phyloP scores from a whole-genome alignment of 92 coral and sea anemone species.

The Actinostola sp. region DNA sequence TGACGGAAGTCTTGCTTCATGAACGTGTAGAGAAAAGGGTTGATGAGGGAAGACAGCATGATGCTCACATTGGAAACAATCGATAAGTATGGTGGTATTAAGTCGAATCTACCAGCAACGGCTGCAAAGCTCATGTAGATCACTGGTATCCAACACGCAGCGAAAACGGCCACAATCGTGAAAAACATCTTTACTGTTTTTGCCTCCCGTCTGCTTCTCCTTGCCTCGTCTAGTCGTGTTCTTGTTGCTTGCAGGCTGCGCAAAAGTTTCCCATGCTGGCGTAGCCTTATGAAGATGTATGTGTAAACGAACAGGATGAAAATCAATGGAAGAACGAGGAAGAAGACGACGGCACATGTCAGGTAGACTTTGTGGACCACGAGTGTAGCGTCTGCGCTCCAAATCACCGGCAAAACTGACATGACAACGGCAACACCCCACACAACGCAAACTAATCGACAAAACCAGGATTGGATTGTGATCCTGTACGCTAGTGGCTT shows the following conservation, averaged over 20 bases:
- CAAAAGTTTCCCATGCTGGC: conserved; percentile 41
- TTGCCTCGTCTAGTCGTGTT: conserved; percentile 40
- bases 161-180: conserved; percentile 52
- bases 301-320: conserved; percentile 51
- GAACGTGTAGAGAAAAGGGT: conserved; percentile 67
- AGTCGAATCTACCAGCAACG: conserved; percentile 33
- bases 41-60: conserved; percentile 52
- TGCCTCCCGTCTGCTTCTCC: conserved; percentile 45
- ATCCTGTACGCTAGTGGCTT: conserved; percentile 56
- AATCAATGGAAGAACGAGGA: conserved; percentile 54
- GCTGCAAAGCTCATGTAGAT: conserved; percentile 51
- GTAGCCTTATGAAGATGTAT: conserved; percentile 39
- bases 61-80: conserved; percentile 51
- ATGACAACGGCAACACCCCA: conserved; percentile 55
- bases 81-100: conserved; percentile 32
- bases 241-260: conserved; percentile 36
- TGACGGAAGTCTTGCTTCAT: conserved; percentile 64
- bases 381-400: conserved; percentile 30
- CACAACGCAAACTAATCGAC: conserved; percentile 41
- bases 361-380: conserved; percentile 61
- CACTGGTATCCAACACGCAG: conserved; percentile 63
- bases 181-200: conserved; percentile 58
- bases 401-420: conserved; percentile 53
- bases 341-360: conserved; percentile 42
- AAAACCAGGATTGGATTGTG: conserved; percentile 31